Base-by-base conservation (phyloP, 2,888 invertebrate species). In the Philonicus albiceps region DNA sequence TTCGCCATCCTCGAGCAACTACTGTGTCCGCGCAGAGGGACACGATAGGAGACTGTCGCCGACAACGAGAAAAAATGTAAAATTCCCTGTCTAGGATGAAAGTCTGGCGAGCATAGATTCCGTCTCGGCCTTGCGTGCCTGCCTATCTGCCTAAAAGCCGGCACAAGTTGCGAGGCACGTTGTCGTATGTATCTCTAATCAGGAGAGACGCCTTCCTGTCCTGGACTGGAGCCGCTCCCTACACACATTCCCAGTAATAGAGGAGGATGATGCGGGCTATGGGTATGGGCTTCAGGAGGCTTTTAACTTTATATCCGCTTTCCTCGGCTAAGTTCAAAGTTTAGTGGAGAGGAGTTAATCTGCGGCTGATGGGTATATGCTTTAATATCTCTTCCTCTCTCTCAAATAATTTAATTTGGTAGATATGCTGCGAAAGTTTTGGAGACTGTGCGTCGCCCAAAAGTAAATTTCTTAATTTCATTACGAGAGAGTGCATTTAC, bases 271-370 rank as follows among this genome's bases (percentile, higher is more conserved):
- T n/a, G 6, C 49, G 13, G 27, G 27, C 64, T 1, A n/a, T 27
- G 19, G 34, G 40, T 7, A 76, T 27, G 22, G 76, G 27, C 34
- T 76, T 19, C 43, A 13, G 76, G 76, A 37, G 76, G 76, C 40
- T 76, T 76, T 76, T 76, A 76, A 76, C 37, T 76, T 76, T 76
- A 40, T 76, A 76, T 76, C 76, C 76, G 76, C 76, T 43, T 76
- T 76, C 22, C 11, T 19, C 22, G 19, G 27, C 22, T 13, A 76
- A 76, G 76, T 76, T 76, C 37, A 40, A 40, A 22, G 76, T 40
- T 37, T 76, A 40, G 76, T 76, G 22, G 76, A 22, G 76, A 37
- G 37, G 40, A 40, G 40, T 76, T 76, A 76, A 76, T 76, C 76
- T 76, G 37, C 34, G 76, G 40, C 34, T 76, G 76, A 76, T 37